Evolutionary conservation across 2,113 vertebrate species (phyloP).

Genomic region (Ahaetulla prasina): DNA sequence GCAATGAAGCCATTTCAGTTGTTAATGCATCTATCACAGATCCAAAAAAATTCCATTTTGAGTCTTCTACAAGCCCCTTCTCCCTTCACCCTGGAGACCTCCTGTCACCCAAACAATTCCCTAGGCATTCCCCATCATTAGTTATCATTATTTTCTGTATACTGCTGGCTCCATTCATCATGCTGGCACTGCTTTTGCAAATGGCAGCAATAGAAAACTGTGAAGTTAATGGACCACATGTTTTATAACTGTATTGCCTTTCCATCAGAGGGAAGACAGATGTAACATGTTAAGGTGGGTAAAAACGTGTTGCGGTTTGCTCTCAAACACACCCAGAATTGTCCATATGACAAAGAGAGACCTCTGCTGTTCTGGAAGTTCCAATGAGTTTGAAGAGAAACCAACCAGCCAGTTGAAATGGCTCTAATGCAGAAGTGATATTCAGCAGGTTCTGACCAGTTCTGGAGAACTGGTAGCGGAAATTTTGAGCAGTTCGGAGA

Average conservation of each 20-base stretch:
- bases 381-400: background rate
- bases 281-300: background rate
- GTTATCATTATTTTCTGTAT: background rate
- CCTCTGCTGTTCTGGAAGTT: background rate
- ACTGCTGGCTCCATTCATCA: background rate
- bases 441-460: too few species aligned
- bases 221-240: background rate
- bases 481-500: too few species aligned
- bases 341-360: background rate
- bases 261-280: background rate
- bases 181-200: background rate
- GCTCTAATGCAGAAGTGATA: too few species aligned
- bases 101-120: background rate
- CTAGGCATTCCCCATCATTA: background rate
- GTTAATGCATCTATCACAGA: conserved; percentile 13
- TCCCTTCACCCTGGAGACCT: background rate
- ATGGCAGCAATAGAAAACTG: background rate
- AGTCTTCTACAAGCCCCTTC: background rate
- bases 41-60: background rate
- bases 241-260: background rate
- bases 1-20: conserved; percentile 17
- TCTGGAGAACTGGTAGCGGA: too few species aligned
- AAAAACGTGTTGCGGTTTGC: accelerated
- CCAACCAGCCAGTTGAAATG: background rate
- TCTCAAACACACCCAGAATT: background rate